Base-by-base conservation (phyloP, 2,113 vertebrate species). In the Nerophis ophidion region DNA sequence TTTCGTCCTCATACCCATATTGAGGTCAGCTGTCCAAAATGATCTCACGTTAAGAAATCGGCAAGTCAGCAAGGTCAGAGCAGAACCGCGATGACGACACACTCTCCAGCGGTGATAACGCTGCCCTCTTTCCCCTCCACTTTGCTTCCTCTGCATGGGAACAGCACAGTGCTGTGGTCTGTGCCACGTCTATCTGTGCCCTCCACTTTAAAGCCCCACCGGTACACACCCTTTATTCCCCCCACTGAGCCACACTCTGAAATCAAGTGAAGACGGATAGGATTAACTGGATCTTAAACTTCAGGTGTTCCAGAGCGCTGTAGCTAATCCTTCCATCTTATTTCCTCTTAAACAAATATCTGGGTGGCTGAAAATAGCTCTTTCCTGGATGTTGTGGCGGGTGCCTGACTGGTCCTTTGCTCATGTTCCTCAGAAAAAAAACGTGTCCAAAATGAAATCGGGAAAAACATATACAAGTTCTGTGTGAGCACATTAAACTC, bases 21-120 rank as follows among this genome's bases (percentile, higher is more conserved):
- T 75, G 81, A 90, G 90, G 88, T 91, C 88, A 90, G 88, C 89
- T 89, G 89, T 90, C 90, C 81, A 82, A 86, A 87, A 84, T 87
- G 88, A 91, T 91, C 84, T 90, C 82, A 85, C 79, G 85, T 91
- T 80, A 84, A 87, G 83, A 86, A 89, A 88, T 86, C 71, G 76
- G 74, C 79, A 49, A 87, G 88, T 91, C 89, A 90, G 88, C 89
- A 90, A 83, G 80, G 86, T 88, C 82, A 84, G 68, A 68, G 76
- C 62, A 85, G 80, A 89, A 87, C 79, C 75, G 79, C 82, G 72
- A 83, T 90, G 88, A 89, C 76, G 73, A 89, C 86, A 89, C 86
- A 88, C 86, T 89, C 85, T 87, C 77, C 77, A 76, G 12, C 75
- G 59, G 74, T 62, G 87, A 85, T 87, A 88, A 84, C 66, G 54